Percentiles rank a stretch among this genome's conserved stretches.
Conservation (phyloP, 2,888 invertebrate species). For the Hypomecis atomaria region DNA sequence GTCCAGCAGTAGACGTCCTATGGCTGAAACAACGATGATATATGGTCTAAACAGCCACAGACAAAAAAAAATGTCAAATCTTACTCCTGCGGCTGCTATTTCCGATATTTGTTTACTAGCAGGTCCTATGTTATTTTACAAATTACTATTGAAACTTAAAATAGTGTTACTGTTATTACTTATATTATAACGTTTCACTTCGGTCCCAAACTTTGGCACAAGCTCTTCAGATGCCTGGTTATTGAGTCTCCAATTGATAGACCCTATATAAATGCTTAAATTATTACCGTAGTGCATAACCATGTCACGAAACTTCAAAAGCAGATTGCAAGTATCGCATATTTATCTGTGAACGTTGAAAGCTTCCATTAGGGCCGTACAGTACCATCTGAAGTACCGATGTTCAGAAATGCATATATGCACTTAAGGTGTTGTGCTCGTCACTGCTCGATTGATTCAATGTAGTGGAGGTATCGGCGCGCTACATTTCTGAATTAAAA, state of each 20-base stretch:
- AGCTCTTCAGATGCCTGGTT: slow-evolving; percentile 40
- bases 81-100: too few species aligned
- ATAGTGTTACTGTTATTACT: neutral
- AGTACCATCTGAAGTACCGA: slow-evolving; percentile 35
- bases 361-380: slow-evolving; percentile 68
- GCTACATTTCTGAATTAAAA: slow-evolving; percentile 4
- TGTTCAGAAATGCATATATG: slow-evolving; percentile 71
- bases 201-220: slow-evolving; percentile 1
- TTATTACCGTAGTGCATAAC: slow-evolving; percentile 73
- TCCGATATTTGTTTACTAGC: too few species aligned
- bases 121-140: too few species aligned
- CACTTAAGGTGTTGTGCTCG: slow-evolving; percentile 69
- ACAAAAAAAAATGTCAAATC: too few species aligned
- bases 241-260: slow-evolving; percentile 59
- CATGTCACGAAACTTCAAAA: slow-evolving; percentile 72
- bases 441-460: slow-evolving; percentile 52
- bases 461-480: slow-evolving; percentile 54
- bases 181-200: neutral
- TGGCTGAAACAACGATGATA: too few species aligned
- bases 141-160: neutral
- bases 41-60: too few species aligned
- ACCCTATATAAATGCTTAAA: slow-evolving; percentile 64
- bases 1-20: too few species aligned
- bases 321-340: slow-evolving; percentile 71
- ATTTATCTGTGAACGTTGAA: slow-evolving; percentile 76